Conservation (phyloP, 2,888 invertebrate genomes). For the Agonopterix subpropinquella region DNA sequence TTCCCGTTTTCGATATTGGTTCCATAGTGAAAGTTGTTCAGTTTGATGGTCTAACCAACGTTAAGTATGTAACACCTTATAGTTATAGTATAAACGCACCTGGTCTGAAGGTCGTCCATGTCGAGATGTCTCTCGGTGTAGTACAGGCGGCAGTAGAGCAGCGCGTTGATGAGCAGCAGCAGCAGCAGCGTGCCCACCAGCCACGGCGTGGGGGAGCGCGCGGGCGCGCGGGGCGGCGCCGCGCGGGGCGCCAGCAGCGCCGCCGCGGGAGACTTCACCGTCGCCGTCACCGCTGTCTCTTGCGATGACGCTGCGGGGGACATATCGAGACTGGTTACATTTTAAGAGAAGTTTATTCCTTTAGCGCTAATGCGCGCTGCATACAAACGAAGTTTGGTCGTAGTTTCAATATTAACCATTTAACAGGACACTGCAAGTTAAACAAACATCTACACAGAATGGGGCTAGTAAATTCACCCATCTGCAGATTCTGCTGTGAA, state of each 20-base stretch:
- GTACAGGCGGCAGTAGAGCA: constrained; percentile 91
- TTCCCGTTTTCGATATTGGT: no score
- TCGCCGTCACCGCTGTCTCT: constrained; percentile 11
- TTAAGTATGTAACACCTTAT: no score
- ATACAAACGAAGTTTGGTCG: no score
- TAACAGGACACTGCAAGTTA: no score
- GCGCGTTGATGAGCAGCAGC: constrained; percentile 77
- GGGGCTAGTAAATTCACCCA: no score
- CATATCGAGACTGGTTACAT: no score
- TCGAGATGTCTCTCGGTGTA: constrained; percentile 67
- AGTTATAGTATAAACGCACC: constrained; percentile 17
- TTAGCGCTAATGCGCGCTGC: not conserved
- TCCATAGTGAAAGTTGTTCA: no score
- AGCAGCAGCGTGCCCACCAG: constrained; percentile 78
- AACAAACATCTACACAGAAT: no score
- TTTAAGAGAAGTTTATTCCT: not conserved
- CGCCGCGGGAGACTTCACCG: constrained; percentile 4
- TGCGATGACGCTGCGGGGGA: constrained; percentile 18
- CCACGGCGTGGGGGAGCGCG: constrained; percentile 20
- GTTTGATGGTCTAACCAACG: no score
- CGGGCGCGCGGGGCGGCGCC: constrained; percentile 19
- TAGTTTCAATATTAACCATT: no score
- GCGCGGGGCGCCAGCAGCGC: constrained; percentile 2
- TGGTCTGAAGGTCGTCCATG: constrained; percentile 34
- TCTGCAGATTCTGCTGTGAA: no score